Base-by-base conservation (phyloP, 2,113 vertebrate genomes). In the Myrmecophaga tridactyla region DNA sequence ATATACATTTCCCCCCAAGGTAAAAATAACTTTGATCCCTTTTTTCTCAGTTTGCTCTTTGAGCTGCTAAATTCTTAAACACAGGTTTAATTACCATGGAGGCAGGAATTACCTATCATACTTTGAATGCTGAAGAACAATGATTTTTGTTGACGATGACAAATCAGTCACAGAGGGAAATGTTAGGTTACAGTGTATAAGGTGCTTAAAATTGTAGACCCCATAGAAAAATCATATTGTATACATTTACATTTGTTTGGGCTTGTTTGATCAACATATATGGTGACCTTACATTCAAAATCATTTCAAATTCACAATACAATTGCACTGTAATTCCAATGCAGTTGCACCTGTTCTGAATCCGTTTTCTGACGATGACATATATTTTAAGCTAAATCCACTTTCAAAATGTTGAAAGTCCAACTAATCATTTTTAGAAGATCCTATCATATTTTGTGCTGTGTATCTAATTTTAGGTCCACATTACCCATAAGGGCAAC, bases 251-350 rank as follows among this genome's bases (percentile, higher is more conserved):
- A 69, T 58, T 89, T 85, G 46, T 70, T 89, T 43, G 43, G 6
- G 51, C 41, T 65, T 81, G 48, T 51, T 51, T 51, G 15, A 13
- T 88, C 46, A 89, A 95, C 92, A 56, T 85, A 65, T 86, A 53
- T n/a, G 51, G 15, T 81, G 25, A 81, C 17, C n/a, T 18, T 60
- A 13, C 12, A 69, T 88, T 88, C 46, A 90, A 90, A 87, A 84
- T 92, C 67, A 82, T 95, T 90, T 88, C 11, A 90, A 85, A 90
- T 65, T 91, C 31, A 76, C 77, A 86, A 58, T 90, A 13, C 17
- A 93, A 95, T 94, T 27, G 93, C 70, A 76, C 17, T n/a, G 72
- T 70, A 87, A 46, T 95, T 95, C 23, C 73, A 94, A 92, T 3
- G 31, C 2, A 65, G n/a, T 25, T 92, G 25, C 51, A 25, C 84